Conservation (phyloP, 2,113 vertebrate genomes). For the Coracopsis vasa region DNA sequence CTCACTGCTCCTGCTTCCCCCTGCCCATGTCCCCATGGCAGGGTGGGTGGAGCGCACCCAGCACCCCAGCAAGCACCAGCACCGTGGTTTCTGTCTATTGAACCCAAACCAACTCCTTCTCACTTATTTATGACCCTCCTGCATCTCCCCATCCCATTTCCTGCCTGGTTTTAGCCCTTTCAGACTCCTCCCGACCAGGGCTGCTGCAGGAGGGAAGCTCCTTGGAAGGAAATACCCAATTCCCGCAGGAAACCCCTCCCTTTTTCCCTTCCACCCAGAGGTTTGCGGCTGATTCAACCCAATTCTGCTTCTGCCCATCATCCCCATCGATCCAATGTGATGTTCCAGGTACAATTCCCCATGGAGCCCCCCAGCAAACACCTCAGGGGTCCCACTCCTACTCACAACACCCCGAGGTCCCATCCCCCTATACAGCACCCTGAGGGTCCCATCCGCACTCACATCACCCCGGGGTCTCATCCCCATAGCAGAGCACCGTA, state of each 20-base stretch:
- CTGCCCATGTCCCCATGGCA: not conserved
- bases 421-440: too few species aligned
- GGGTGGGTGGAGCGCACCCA: not conserved
- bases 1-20: fast-evolving
- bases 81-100: fast-evolving
- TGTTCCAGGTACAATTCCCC: not conserved
- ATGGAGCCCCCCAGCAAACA: too few species aligned
- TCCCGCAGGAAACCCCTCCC: not conserved
- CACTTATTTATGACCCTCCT: fast-evolving
- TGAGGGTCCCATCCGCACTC: too few species aligned
- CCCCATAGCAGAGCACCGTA: too few species aligned
- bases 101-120: not conserved
- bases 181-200: not conserved
- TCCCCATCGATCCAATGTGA: not conserved
- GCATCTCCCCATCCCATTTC: too few species aligned
- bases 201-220: not conserved
- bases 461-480: too few species aligned
- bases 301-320: too few species aligned
- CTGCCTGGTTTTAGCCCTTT: fast-evolving
- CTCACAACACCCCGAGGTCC: fast-evolving
- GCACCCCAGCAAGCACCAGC: not conserved
- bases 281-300: fast-evolving
- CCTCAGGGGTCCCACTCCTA: not conserved
- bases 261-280: not conserved
- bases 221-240: not conserved